Evolutionary conservation across 2,888 invertebrate genomes (phyloP).

Genomic region (Himalopsyche kuldschensis): DNA sequence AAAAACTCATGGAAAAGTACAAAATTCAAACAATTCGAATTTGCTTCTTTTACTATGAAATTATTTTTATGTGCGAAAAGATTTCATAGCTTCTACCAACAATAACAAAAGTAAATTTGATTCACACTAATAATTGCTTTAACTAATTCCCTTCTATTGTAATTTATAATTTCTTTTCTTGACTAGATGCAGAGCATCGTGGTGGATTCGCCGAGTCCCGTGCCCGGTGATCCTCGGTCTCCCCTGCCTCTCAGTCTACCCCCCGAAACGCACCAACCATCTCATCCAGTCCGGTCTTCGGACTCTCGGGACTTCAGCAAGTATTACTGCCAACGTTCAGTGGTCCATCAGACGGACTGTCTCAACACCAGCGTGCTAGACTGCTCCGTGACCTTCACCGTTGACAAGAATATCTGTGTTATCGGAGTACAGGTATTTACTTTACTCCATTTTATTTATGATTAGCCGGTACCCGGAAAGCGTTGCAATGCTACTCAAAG

Average conservation of each 20-base stretch:
- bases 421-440: conserved; percentile 66
- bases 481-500: too few relatives aligned
- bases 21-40: too few relatives aligned
- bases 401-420: conserved; percentile 78
- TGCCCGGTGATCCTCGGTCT: conserved; percentile 46
- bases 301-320: conserved; percentile 55
- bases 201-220: conserved; percentile 53
- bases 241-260: conserved; percentile 7
- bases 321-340: conserved; percentile 70
- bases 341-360: conserved; percentile 70
- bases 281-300: conserved; percentile 13
- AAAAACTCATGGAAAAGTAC: too few relatives aligned
- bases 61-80: too few relatives aligned
- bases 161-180: not conserved
- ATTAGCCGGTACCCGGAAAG: too few relatives aligned
- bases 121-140: too few relatives aligned
- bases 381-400: conserved; percentile 77
- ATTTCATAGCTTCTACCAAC: too few relatives aligned
- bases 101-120: too few relatives aligned
- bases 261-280: not conserved
- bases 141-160: too few relatives aligned
- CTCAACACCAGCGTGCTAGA: conserved; percentile 76
- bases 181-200: conserved; percentile 53
- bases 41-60: too few relatives aligned
- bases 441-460: not conserved